Evolutionary conservation across 2,888 invertebrate genomes (phyloP).

Genomic region (Limenitis arthemis): DNA sequence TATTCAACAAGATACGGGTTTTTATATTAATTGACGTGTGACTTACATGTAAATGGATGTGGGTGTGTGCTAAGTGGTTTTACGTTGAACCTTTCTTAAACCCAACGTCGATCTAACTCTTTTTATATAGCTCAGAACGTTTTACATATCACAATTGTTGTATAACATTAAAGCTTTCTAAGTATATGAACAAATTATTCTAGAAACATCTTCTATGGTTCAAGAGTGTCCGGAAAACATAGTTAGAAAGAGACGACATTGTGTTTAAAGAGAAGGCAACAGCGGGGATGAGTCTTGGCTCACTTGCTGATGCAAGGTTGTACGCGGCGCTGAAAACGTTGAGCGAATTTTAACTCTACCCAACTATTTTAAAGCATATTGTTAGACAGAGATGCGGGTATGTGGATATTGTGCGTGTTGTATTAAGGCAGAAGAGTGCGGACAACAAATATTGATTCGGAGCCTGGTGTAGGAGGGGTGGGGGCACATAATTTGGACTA

Average conservation of each 20-base stretch:
- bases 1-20: conserved; percentile 63
- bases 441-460: conserved; percentile 74
- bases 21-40: conserved; percentile 64
- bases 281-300: conserved; percentile 56
- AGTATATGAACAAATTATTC: neutral
- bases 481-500: conserved; percentile 70
- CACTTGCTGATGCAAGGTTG: conserved; percentile 28
- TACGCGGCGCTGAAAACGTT: conserved; percentile 23
- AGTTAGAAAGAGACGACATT: conserved; percentile 63
- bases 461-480: conserved; percentile 40
- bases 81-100: conserved; percentile 6
- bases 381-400: conserved; percentile 23
- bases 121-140: neutral
- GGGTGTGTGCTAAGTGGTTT: conserved; percentile 22
- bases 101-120: neutral
- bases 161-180: neutral
- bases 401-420: conserved; percentile 67
- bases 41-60: conserved; percentile 36
- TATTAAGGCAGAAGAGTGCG: conserved; percentile 71
- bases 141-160: neutral
- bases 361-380: conserved; percentile 4
- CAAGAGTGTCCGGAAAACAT: conserved; percentile 52
- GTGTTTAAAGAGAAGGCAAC: conserved; percentile 58
- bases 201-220: conserved; percentile 20
- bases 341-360: conserved; percentile 20